Base-by-base conservation (phyloP, 2,113 vertebrate species). In the Callionymus lyra region DNA sequence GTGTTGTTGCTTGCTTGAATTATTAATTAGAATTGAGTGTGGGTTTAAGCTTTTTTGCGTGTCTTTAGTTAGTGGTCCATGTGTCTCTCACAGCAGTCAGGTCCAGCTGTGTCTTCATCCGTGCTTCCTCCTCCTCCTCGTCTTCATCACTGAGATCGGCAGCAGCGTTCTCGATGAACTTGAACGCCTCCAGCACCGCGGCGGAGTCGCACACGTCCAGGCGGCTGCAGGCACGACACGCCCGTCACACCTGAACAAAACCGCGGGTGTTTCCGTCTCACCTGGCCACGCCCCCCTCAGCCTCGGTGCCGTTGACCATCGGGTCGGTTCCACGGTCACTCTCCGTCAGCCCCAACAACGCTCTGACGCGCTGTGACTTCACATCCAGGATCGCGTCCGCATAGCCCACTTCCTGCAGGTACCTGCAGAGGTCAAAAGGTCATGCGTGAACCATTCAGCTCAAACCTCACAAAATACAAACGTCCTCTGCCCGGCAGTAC, bases 311-410 rank as follows among this genome's bases (percentile, higher is more conserved):
- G 75, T 99, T 99, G 72, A 99, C 88, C 84, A 96, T 83, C 13
- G 86, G 89, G 59, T 97, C 92, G 6, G 87, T 86, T 3, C 47
- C 66, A 15, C 88, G 88, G 56, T 82, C 80, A 64, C 93, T 91
- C 50, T 87, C 90, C 1, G 92, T 83, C 63, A 98, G 83, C 27
- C 93, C 93, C 52, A 99, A 53, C 68, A 99, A 81, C 15, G 92
- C 89, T 59, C 87, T 79, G 18, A 98, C 93, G 44, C 92, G 83
- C 80, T 94, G 94, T n/a, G 95, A 94, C 72, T 97, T 98, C 27
- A 99, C 95, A 79, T 99, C 94, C 80, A 99, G 19, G 74, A 99
- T 97, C 0, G 95, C 97, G 76, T 99, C 95, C 0, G 95, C 97
- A 72, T 98, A 99, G 57, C 95, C 95, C 53, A 99, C 95, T 76